A percentile compares a stretch with the other conserved stretches of the same genome.
Conservation (phyloP, 2,888 invertebrate species). For the Marasmarcha lunaedactyla region DNA sequence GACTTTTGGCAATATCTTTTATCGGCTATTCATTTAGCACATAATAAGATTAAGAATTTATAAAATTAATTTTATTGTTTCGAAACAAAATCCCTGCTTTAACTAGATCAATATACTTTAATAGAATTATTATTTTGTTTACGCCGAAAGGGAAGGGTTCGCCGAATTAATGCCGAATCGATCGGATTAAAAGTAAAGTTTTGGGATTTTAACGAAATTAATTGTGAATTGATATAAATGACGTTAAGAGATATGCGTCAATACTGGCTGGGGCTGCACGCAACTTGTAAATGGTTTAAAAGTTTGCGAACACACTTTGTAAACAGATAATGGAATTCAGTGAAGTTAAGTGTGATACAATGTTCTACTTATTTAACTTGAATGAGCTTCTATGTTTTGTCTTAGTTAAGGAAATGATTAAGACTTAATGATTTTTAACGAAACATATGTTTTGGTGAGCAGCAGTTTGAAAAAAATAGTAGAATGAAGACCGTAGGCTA, state of each 20-base stretch:
- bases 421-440: too few species aligned
- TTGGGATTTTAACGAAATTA: slow-evolving; percentile 47
- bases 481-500: too few species aligned
- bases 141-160: slow-evolving; percentile 22
- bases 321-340: slow-evolving; percentile 1
- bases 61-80: slow-evolving; percentile 1
- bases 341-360: background rate
- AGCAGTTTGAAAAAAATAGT: too few species aligned
- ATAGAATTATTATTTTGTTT: slow-evolving; percentile 53
- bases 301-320: background rate
- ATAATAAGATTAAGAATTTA: too few species aligned
- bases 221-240: slow-evolving; percentile 34
- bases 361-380: too few species aligned
- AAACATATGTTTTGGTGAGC: too few species aligned
- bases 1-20: too few species aligned
- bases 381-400: too few species aligned
- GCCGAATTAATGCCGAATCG: slow-evolving; percentile 36
- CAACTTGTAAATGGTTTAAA: slow-evolving; percentile 3
- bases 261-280: slow-evolving; percentile 1
- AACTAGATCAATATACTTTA: slow-evolving; percentile 57
- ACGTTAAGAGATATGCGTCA: slow-evolving; percentile 8
- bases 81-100: slow-evolving; percentile 12
- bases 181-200: slow-evolving; percentile 58
- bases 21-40: too few species aligned
- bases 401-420: too few species aligned